A percentile compares a stretch with the other conserved stretches of the same genome.
Conservation (phyloP, 2,113 vertebrate species). For the Megalops atlanticus region DNA sequence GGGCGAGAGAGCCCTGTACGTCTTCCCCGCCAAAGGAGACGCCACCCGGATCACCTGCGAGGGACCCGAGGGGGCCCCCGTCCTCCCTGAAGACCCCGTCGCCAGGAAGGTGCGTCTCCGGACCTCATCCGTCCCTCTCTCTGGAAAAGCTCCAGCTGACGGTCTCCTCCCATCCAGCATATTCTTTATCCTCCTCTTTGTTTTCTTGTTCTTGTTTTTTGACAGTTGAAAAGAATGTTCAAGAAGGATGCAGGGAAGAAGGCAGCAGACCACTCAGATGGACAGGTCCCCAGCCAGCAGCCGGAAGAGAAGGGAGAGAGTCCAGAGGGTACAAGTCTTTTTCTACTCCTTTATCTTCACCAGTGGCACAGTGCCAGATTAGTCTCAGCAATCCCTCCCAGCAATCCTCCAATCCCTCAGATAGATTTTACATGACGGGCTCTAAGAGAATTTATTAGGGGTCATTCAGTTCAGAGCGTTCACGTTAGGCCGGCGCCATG, state of each 20-base stretch:
- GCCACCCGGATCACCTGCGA: conserved; percentile 91
- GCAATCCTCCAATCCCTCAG: background rate
- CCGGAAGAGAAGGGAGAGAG: conserved; percentile 61
- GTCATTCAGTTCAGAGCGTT: background rate
- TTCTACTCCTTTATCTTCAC: background rate
- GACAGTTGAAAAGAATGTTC: conserved; percentile 83
- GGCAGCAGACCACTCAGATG: conserved; percentile 74
- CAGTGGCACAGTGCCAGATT: background rate
- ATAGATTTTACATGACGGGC: background rate
- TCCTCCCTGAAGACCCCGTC: conserved; percentile 86
- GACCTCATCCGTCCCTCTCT: background rate
- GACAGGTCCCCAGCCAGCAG: conserved; percentile 62
- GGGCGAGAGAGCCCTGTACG: conserved; percentile 90
- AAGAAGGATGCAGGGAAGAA: conserved; percentile 90
- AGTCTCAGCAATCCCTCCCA: background rate
- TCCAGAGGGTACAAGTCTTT: conserved; percentile 28
- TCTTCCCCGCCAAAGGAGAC: conserved; percentile 92
- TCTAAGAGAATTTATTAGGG: background rate
- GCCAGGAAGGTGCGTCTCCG: conserved; percentile 82
- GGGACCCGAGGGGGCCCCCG: conserved; percentile 84
- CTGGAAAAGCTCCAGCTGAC: background rate
- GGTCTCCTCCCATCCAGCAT: background rate
- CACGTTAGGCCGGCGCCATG: too few species aligned
- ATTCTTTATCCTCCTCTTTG: background rate
- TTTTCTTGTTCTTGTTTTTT: background rate